phyloP scores from a whole-genome alignment of 2,797 vertebrate species.

The Delichon dasypus region DNA sequence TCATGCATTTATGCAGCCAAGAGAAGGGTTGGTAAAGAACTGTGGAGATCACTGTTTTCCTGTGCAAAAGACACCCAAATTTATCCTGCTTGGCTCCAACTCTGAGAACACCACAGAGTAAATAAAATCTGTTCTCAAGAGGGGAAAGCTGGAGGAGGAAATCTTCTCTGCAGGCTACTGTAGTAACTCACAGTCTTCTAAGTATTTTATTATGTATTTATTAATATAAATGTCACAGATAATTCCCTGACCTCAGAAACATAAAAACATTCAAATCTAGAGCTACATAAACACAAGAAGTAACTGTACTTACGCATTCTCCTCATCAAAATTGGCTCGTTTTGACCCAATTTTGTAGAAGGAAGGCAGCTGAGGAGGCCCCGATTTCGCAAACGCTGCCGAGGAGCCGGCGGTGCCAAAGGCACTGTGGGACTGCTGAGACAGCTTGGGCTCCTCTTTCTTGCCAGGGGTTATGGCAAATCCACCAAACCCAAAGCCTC shows the following conservation, averaged over 20 bases:
- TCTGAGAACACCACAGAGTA: background rate
- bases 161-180: background rate
- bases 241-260: background rate
- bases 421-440: slow-evolving; percentile 84
- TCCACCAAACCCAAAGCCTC: slow-evolving; percentile 97
- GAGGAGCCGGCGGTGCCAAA: slow-evolving; percentile 82
- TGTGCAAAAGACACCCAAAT: background rate
- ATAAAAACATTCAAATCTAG: no score
- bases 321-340: slow-evolving; percentile 95
- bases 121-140: background rate
- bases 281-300: background rate
- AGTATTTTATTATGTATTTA: background rate
- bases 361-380: slow-evolving; percentile 89
- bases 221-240: background rate
- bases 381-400: slow-evolving; percentile 84
- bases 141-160: background rate
- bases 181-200: background rate
- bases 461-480: slow-evolving; percentile 89
- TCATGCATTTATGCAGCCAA: background rate
- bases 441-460: slow-evolving; percentile 88
- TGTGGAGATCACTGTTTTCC: background rate
- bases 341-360: slow-evolving; percentile 99
- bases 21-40: background rate
- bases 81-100: background rate
- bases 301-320: slow-evolving; percentile 91